Evolutionary conservation across 1,140 invertebrate genomes (phyloP), one percentile per base, ranked within the genome.

Genomic region (Drosophila saltans): DNA sequence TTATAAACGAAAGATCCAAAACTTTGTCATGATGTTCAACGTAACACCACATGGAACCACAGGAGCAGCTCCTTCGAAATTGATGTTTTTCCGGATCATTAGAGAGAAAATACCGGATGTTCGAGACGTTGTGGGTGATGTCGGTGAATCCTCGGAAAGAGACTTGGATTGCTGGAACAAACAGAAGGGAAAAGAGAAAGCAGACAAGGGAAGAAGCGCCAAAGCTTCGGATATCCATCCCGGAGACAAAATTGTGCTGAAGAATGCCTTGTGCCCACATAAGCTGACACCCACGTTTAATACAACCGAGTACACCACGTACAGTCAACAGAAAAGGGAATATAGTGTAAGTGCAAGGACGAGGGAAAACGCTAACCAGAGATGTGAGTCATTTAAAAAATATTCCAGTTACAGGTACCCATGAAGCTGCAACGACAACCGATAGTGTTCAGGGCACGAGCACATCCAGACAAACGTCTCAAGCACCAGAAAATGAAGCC

Each of bases 271-370:
- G n/a, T n/a, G n/a, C 40, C 40, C 40, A 41, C 40, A 41, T 41
- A 41, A 41, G 40, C 40, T 41, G 40, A 41, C 40, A 41, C 40
- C 40, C 40, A 41, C 40, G 40, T 41, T 10, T 41, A 10, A 41
- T 41, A 41, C 40, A 41, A 41, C 40, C 40, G 40, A 41, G 40
- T 41, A 41, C 40, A n/a, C n/a, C n/a, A n/a, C n/a, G 40, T 41
- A 10, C 3, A 41, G 40, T 41, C 40, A 41, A 41, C 40, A 41
- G 5, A 11, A 9, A 41, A 41, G 40, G 40, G 40, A 41, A 41
- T 41, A 41, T 41, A 41, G 40, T 41, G 9, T 10, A 41, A 41
- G 40, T 41, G 40, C 40, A 41, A 41, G 40, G 40, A 41, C 1
- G 40, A 41, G 40, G 40, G 40, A 41, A 41, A 41, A 10, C n/a